Evolutionary conservation across 2,797 vertebrate genomes (phyloP), one percentile per base, ranked within the genome.

Genomic region (Parauchenoglanis punctatus): DNA sequence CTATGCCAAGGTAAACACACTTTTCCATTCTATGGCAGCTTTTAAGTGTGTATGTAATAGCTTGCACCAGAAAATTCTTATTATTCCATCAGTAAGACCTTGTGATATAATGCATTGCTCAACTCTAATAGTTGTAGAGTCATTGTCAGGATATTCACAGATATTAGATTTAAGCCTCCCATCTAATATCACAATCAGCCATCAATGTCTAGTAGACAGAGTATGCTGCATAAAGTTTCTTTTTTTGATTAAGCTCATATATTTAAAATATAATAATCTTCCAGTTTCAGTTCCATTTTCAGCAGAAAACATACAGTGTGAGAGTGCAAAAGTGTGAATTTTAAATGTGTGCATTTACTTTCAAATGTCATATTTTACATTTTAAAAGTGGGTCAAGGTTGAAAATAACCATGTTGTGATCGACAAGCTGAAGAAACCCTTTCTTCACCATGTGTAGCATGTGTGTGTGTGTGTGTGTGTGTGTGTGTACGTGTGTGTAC

Each of bases 271-370:
- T 59, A 80, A 59, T 35, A 40, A 59, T 80, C 4, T 90, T 87
- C 90, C 91, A 81, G 81, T 87, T 90, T 92, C 91, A 89, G 90
- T 56, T 90, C 90, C 40, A 11, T 78, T 75, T 85, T 76, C 12
- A 28, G 12, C 12, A 40, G 13, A 63, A 17, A 49, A 49, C 12
- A 63, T 46, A 61, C 25, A 63, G 68, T 81, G 83, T 13, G 18
- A 54, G 13, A 58, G 28, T 56, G 46, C 12, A n/a, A 5, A 44
- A 44, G 40, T 73, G 73, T 63, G 75, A 78, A 52, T 85, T 85
- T 59, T 44, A 67, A 59, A 84, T 76, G 44, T 87, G 80, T 40
- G 65, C n/a, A 70, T 59, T n/a, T 59, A 52, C 52, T 78, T 28
- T 44, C 5, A 46, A 40, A n/a, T 83, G 68, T 54, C 68, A 63